phyloP scores from a whole-genome alignment of 2,797 vertebrate species.

The Saxicola maurus region DNA sequence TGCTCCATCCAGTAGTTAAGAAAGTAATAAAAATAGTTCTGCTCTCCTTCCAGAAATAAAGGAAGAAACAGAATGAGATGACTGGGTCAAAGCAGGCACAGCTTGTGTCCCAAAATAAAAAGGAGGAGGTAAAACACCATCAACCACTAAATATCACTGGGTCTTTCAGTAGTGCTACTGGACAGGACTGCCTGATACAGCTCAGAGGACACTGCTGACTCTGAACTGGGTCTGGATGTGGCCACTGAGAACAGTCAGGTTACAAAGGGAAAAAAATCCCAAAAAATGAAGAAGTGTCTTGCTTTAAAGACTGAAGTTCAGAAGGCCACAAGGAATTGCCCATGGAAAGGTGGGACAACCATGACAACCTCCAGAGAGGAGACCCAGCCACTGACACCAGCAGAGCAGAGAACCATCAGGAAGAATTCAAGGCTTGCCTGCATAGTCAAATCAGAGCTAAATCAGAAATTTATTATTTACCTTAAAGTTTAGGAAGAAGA shows the following conservation, averaged over 20 bases:
- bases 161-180: not conserved
- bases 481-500: not conserved
- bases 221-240: not conserved
- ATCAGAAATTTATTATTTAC: not conserved
- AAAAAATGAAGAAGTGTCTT: not conserved
- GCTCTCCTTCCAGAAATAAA: not conserved
- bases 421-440: not conserved
- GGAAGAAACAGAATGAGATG: not conserved
- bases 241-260: not conserved
- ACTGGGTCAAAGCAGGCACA: not conserved
- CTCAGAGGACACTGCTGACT: not conserved
- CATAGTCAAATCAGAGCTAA: not conserved
- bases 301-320: not conserved
- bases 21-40: not conserved
- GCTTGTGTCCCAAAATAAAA: not conserved
- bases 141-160: not conserved
- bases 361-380: not conserved
- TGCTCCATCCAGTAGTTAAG: not conserved
- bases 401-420: not conserved
- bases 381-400: not conserved
- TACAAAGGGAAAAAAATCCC: fast-evolving
- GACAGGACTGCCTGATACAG: not conserved
- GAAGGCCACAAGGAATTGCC: not conserved
- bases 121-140: not conserved
- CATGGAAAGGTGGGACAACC: not conserved